Base-by-base conservation (phyloP, 2,113 vertebrate species). In the Sphaerodactylus townsendi region DNA sequence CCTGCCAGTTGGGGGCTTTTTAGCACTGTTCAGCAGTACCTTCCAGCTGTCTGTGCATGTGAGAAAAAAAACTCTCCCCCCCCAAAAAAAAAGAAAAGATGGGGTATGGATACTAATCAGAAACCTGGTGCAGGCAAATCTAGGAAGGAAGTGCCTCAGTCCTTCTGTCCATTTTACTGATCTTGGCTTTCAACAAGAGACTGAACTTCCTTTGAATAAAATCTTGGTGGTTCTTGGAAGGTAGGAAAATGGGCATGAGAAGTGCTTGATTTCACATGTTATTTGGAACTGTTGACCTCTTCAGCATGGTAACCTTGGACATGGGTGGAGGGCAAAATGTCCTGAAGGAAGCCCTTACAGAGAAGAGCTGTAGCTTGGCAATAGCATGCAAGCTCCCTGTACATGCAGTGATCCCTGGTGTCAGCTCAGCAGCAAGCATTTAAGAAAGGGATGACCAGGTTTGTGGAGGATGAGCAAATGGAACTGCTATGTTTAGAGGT, bases 11-110 rank as follows among this genome's bases (percentile, higher is more conserved):
- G 56, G 68, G n/a, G 37, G 37, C n/a, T 82, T 82, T 81, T 46
- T 64, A 78, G 53, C 56, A 72, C 41, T 62, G 64, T 72, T 85
- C 56, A 85, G 66, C 75, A 82, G n/a, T 46, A 79, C 56, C 35
- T 46, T 14, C 46, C 44, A 79, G 76, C 66, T 69, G 66, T 10
- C 25, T 86, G 66, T 13, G 3, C 53, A 39, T 37, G 50, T 66
- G 82, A 72, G 44, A n/a, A 65, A 77, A 82, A 70, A 33, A 41
- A 53, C 33, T 62, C 74, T 33, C 50, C 33, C 35, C 74, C 19
- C 53, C 53, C 53, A 21, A 46, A 48, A 81, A 35, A n/a, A 71
- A 62, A 46, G 50, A 71, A 62, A 64, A 79, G 44, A 64, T 44
- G 41, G 71, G 25, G 19, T 50, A 64, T 33, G 46, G 30, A 56